Evolutionary conservation across 1,140 invertebrate genomes (phyloP), one percentile per base, ranked within the genome.

Genomic region (Dendroctonus valens): DNA sequence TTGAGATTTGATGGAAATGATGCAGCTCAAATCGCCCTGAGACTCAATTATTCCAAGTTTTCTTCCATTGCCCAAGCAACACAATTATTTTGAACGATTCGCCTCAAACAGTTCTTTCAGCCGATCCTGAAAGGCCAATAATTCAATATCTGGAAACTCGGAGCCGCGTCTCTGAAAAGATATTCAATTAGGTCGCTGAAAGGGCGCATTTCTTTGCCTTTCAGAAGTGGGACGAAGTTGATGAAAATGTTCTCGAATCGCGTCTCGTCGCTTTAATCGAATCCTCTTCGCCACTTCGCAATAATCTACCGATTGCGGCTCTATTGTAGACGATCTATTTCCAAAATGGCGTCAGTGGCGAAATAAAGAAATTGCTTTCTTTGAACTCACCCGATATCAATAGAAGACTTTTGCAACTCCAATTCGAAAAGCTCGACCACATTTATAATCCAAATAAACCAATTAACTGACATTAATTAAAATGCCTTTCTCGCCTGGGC

Each of bases 281-380:
- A 69, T 70, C 65, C 65, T 70, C 69, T 62, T 69, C 69, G 67
- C 59, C 69, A 69, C 66, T 69, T 68, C 59, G 59, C 44, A 55
- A 55, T 55, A 55, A 55, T 41, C 53, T 55, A 55, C 53, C 53
- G 69, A 70, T 70, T 61, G 60, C 51, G 51, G 52, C 59, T 49
- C 69, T 53, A 70, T 70, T 70, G 69, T 70, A 58, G 69, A 65
- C 65, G 62, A 70, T 68, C 66, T 65, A 66, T 70, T 69, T 70
- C 69, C 67, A 69, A 70, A 70, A 70, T 70, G 69, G 69, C 59
- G 59, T 59, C 49, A 44, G 61, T 62, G 65, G 55, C 15, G 50
- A 52, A 26, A n/a, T 9, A 11, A 52, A 52, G n/a, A 26, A 52
- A 7, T 26, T n/a, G 50, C 9, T 52, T 52, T 52, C 15, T 52